A percentile compares a stretch with the other conserved stretches of the same genome.
Conservation (phyloP, 1,140 invertebrate species). For the Marisa cornuarietis region DNA sequence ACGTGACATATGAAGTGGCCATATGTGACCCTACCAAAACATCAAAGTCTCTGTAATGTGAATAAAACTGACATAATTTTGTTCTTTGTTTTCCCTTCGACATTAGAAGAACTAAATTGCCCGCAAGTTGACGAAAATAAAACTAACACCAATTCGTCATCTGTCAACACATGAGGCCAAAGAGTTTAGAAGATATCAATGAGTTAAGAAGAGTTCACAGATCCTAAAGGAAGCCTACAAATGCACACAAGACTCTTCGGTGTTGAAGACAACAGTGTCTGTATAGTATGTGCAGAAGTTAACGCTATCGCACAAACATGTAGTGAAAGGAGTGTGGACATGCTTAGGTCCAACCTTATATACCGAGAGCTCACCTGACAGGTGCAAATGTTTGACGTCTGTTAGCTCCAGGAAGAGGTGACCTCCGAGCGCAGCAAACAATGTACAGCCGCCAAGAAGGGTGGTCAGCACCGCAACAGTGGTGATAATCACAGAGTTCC, state of each 20-base stretch:
- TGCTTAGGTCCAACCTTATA: background rate
- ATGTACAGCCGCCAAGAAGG: constrained; percentile 7
- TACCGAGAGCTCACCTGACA: background rate
- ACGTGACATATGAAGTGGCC: too few relatives aligned
- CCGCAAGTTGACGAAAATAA: background rate
- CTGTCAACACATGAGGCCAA: background rate
- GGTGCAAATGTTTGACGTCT: constrained; percentile 2
- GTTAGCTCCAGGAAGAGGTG: constrained; percentile 7
- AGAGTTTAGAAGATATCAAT: background rate
- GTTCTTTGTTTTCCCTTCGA: too few relatives aligned
- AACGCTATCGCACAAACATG: background rate
- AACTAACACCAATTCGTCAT: background rate
- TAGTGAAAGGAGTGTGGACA: background rate
- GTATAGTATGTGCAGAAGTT: background rate
- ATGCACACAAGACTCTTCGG: too few relatives aligned
- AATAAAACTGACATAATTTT: too few relatives aligned
- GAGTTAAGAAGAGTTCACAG: background rate
- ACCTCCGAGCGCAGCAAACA: constrained; percentile 10
- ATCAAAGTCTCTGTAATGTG: too few relatives aligned
- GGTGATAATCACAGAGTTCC: constrained; percentile 14
- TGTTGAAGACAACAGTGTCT: background rate
- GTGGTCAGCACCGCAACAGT: background rate
- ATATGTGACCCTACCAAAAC: too few relatives aligned
- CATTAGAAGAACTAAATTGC: too few relatives aligned
- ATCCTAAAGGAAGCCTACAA: too few relatives aligned